Conservation (phyloP, 2,888 invertebrate species). For the Microctonus brassicae region DNA sequence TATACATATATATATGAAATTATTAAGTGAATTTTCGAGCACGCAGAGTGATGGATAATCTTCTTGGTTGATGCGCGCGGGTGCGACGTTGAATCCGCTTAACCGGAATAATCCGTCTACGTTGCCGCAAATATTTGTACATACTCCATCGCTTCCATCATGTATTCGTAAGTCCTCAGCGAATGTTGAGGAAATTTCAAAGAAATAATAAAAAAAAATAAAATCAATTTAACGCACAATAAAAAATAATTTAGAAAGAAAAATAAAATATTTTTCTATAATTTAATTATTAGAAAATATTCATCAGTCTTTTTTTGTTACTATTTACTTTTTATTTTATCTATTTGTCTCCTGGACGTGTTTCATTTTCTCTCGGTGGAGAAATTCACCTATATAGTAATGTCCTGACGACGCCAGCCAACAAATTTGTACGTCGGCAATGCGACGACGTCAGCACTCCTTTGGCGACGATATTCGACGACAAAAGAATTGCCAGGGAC, state of each 20-base stretch:
- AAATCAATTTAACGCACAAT: neutral
- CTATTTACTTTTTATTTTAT: neutral
- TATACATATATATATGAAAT: neutral
- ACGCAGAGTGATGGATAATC: slow-evolving; percentile 4
- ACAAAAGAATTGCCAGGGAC: slow-evolving; percentile 4
- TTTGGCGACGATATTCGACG: neutral
- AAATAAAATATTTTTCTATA: neutral
- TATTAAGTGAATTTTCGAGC: neutral
- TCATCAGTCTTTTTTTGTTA: neutral
- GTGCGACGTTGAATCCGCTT: slow-evolving; percentile 24
- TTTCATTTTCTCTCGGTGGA: neutral
- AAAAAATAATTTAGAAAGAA: neutral
- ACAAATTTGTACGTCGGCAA: slow-evolving; percentile 6
- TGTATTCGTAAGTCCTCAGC: neutral
- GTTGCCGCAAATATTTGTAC: slow-evolving; percentile 23
- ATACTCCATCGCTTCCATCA: slow-evolving; percentile 4
- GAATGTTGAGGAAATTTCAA: neutral
- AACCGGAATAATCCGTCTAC: slow-evolving; percentile 24
- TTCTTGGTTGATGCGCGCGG: slow-evolving; percentile 6
- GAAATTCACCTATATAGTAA: neutral
- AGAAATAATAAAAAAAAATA: slow-evolving; percentile 8
- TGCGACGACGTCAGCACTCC: slow-evolving; percentile 21
- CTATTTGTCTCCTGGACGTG: neutral
- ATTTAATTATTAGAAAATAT: neutral
- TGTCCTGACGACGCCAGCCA: neutral